Evolutionary conservation across 2,888 invertebrate species (phyloP), one percentile per base, ranked within the genome.

Genomic region (Helobdella robusta): DNA sequence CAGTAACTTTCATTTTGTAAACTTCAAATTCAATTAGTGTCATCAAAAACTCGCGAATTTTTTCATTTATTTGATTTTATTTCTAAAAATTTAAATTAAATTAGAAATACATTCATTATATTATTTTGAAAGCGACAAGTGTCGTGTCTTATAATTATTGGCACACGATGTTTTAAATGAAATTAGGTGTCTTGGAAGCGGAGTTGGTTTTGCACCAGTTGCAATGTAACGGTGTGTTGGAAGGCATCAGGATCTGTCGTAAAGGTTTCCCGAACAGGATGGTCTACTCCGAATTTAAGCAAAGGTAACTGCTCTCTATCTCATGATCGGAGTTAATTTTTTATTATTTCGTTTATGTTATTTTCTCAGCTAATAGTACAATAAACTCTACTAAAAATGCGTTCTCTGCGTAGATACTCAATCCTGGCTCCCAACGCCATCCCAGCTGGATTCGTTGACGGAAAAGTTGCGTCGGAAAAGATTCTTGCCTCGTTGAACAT

Each of bases 191-290:
- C 75, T 93, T 98, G 80, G 98, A 98, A 83, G 93, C 97, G 73
- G 90, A 89, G 79, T 86, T 98, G 83, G 97, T 98, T 71, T 91
- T 98, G 90, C 95, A 98, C 84, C 98, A 98, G 86, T 86, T 98
- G 81, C 95, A 95, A 76, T 98, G 98, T 88, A 98, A 98, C 88
- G 98, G 98, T 91, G 98, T 98, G 84, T 89, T 98, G 86, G 98
- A 98, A 88, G 98, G 98, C 85, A 98, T 98, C 86, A 93, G 98
- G 91, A 98, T 98, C 85, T 98, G 98, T 84, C 89, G 97, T 84
- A 83, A 83, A 72, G 98, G 98, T 82, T 98, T 98, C 90, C 98
- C 98, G 86, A 98, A 97, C 89, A 89, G 98, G 83, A 93, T 97
- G 91, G 87, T 92, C 76, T 97, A 97, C 85, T 91, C 94, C 74